These are phyloP conservation scores for Columba livia DNA, from an alignment of 2,113 vertebrate genomes.

Conservation along the genomic window DNA sequence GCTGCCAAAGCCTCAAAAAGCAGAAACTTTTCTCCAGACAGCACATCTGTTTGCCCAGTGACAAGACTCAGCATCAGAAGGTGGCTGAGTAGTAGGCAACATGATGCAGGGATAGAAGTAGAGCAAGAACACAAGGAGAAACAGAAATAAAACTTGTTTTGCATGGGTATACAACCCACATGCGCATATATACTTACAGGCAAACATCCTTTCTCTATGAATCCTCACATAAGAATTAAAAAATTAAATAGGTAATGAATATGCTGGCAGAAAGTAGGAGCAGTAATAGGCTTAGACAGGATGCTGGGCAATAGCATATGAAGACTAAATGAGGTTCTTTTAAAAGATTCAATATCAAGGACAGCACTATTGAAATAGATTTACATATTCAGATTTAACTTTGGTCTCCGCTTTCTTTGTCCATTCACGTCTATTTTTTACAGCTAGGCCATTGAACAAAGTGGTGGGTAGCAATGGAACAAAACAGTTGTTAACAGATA, in stretches of 20 bases:
- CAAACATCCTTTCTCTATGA: neutral
- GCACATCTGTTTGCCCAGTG: neutral
- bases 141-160: neutral
- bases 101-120: neutral
- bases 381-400: neutral
- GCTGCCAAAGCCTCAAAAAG: neutral
- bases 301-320: neutral
- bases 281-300: neutral
- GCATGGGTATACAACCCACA: neutral
- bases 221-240: neutral
- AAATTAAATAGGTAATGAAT: neutral
- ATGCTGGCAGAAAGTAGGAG: neutral
- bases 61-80: neutral
- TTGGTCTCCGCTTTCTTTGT: neutral
- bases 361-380: neutral
- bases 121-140: neutral
- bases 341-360: neutral
- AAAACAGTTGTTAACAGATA: neutral
- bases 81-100: neutral
- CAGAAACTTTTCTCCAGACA: neutral
- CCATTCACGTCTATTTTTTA: neutral
- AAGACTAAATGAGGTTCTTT: neutral
- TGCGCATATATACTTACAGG: neutral
- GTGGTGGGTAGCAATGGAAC: neutral
- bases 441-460: neutral